Conservation (phyloP, 1,140 invertebrate genomes). For the Ectropis grisescens region DNA sequence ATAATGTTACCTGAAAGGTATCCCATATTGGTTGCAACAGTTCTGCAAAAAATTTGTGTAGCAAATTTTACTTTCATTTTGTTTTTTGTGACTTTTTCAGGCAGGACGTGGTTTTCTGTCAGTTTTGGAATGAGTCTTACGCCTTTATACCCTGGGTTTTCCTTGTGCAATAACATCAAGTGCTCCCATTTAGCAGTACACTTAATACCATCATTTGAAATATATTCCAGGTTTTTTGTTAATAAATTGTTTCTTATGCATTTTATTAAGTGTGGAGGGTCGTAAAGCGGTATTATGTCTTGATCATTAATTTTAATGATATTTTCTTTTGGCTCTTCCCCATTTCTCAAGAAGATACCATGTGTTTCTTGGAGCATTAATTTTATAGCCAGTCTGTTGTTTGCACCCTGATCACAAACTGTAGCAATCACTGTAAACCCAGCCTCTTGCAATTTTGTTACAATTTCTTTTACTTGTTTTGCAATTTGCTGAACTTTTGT, state of each 20-base stretch:
- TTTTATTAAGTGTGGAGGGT: conserved; percentile 20
- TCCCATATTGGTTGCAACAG: conserved; percentile 9
- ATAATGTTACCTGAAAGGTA: conserved; percentile 16
- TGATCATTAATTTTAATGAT: conserved; percentile 11
- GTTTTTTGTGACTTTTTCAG: conserved; percentile 14
- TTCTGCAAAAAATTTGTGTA: conserved; percentile 14
- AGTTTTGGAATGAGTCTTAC: conserved; percentile 17
- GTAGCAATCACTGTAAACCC: conserved; percentile 13
- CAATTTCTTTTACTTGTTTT: conserved; percentile 5
- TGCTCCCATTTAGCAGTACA: conserved; percentile 18
- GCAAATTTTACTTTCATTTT: conserved; percentile 19
- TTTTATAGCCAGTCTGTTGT: conserved; percentile 15
- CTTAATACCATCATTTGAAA: not conserved
- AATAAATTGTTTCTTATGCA: conserved; percentile 20
- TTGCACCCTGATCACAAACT: conserved; percentile 14
- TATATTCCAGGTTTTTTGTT: conserved; percentile 12
- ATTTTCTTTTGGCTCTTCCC: conserved; percentile 4
- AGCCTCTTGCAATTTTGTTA: conserved; percentile 5
- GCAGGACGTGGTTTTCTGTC: conserved; percentile 15
- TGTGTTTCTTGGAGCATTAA: conserved; percentile 9
- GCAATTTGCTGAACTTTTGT: conserved; percentile 11
- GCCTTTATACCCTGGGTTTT: conserved; percentile 9
- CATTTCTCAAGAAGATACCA: conserved; percentile 6
- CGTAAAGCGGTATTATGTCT: conserved; percentile 17
- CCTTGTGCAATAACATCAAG: conserved; percentile 1